Percentiles rank a stretch among this genome's conserved stretches.
phyloP scores from a whole-genome alignment of 2,797 vertebrate genomes.

The Forpus xanthops region DNA sequence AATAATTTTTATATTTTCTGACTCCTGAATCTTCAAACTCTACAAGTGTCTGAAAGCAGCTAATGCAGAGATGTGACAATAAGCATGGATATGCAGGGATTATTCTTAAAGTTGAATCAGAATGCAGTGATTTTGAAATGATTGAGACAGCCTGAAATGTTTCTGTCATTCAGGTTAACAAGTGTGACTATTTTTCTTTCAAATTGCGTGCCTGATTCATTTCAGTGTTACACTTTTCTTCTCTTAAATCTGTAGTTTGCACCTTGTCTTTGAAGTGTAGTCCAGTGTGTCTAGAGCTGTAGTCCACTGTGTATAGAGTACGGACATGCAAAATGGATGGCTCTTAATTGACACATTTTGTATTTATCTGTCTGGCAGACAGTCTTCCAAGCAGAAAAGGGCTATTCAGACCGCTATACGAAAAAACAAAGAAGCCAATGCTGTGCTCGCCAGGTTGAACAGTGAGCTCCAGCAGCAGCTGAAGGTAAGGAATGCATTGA shows the following conservation, averaged over 20 bases:
- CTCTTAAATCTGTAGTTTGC: not conserved
- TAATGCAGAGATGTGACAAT: not conserved
- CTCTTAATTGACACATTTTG: conserved; percentile 50
- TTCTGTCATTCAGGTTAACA: conserved; percentile 39
- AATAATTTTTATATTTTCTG: not conserved
- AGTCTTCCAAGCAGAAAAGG: conserved; percentile 89
- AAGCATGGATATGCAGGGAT: conserved; percentile 11
- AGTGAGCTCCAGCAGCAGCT: conserved; percentile 97
- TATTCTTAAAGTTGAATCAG: conserved; percentile 34
- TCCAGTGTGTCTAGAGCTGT: not conserved
- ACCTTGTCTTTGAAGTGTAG: not conserved
- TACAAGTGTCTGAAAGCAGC: not conserved
- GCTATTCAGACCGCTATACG: conserved; percentile 93
- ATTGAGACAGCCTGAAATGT: conserved; percentile 2
- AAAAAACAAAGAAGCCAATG: conserved; percentile 94
- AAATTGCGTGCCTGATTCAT: not conserved
- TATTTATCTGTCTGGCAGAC: conserved; percentile 76
- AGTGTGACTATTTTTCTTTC: conserved; percentile 11
- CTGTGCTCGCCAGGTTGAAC: conserved; percentile 91
- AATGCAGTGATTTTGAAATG: conserved; percentile 13
- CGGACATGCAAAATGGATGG: not conserved
- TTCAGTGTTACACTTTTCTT: conserved; percentile 10
- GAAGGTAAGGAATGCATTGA: conserved; percentile 81
- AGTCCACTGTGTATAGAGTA: not conserved
- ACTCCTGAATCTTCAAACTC: not conserved